phyloP scores from a whole-genome alignment of 2,113 vertebrate genomes.

The Ardeotis arabs region DNA sequence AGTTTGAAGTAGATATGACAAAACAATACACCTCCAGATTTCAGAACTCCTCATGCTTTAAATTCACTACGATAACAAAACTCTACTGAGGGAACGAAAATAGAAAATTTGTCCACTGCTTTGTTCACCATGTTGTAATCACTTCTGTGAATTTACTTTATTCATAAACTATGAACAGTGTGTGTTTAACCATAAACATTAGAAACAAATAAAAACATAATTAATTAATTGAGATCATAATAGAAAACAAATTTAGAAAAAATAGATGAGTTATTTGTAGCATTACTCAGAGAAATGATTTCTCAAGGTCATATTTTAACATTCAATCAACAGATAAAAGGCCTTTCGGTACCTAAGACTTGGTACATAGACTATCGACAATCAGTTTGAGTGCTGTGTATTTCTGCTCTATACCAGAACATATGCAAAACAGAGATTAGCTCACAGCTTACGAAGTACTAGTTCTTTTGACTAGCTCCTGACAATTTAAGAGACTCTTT shows the following conservation, averaged over 20 bases:
- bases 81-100: background rate
- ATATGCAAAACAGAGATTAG: background rate
- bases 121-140: background rate
- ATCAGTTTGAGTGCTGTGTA: background rate
- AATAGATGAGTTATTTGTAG: background rate
- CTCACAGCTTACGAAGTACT: background rate
- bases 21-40: slow-evolving; percentile 42
- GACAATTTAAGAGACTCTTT: background rate
- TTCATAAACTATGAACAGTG: background rate
- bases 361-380: background rate
- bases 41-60: slow-evolving; percentile 5
- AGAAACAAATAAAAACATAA: background rate
- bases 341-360: background rate
- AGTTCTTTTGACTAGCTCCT: background rate
- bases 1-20: slow-evolving; percentile 1
- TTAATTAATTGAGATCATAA: background rate
- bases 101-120: background rate
- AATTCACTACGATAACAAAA: background rate
- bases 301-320: background rate
- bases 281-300: background rate
- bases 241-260: background rate
- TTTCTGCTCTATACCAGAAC: background rate
- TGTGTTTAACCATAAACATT: background rate
- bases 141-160: background rate
- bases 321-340: background rate